A percentile compares a stretch with the other conserved stretches of the same genome.
Evolutionary conservation across 1,140 invertebrate species (phyloP).

Genomic region (Choristoneura fumiferana): DNA sequence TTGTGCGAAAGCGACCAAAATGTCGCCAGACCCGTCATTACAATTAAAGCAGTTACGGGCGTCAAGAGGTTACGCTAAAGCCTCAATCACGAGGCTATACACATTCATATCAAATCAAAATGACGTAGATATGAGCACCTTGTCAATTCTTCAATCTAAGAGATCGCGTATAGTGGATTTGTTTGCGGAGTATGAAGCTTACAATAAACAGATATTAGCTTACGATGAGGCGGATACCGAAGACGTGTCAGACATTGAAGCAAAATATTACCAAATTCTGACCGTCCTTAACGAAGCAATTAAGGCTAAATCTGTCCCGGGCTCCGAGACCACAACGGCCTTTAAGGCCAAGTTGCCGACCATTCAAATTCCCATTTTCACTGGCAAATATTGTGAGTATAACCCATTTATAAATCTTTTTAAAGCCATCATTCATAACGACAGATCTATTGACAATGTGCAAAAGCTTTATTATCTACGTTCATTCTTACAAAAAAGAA

Average conservation of each 20-base stretch:
- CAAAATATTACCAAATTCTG: slow-evolving; percentile 4
- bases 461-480: slow-evolving; percentile 15
- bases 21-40: not conserved
- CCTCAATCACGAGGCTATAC: not conserved
- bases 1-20: no score
- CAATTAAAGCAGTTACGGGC: not conserved
- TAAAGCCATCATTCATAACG: slow-evolving; percentile 1
- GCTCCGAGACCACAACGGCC: not conserved
- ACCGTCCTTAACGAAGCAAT: not conserved
- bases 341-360: slow-evolving; percentile 5
- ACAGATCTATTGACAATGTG: no score
- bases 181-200: not conserved
- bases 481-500: not conserved
- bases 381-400: slow-evolving; percentile 15
- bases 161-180: not conserved
- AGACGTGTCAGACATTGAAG: not conserved
- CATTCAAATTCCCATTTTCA: not conserved
- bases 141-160: not conserved
- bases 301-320: not conserved
- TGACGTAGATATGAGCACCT: not conserved
- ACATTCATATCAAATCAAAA: not conserved
- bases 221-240: not conserved
- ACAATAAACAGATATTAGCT: slow-evolving; percentile 5
- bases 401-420: slow-evolving; percentile 1
- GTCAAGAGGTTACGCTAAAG: not conserved